Conservation (phyloP, 2,113 vertebrate genomes). For the Nothocercus julius region DNA sequence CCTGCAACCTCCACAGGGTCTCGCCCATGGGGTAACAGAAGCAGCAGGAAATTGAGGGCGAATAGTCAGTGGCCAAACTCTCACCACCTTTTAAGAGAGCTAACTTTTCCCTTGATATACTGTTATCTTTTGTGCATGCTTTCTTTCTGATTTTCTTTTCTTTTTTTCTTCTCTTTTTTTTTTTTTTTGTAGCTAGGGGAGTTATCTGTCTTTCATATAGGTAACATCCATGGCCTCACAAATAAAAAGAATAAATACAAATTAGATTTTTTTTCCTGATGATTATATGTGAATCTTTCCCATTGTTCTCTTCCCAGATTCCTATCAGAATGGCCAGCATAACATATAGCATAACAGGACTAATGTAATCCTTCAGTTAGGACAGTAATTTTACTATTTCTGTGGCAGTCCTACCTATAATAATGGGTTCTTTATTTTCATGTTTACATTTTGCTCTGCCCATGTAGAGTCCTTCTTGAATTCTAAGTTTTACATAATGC, state of each 20-base stretch:
- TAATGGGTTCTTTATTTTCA: accelerated
- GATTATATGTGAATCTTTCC: not conserved
- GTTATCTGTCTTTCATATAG: not conserved
- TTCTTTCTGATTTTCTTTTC: not conserved
- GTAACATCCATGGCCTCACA: not conserved
- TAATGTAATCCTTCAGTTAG: not conserved
- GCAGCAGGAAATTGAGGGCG: not conserved
- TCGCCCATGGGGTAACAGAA: no score
- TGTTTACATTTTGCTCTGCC: not conserved
- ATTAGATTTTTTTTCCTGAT: not conserved
- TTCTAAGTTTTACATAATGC: not conserved
- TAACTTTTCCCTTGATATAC: not conserved
- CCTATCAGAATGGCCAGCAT: not conserved
- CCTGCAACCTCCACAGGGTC: not conserved
- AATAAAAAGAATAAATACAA: no score
- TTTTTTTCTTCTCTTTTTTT: no score
- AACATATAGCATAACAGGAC: not conserved
- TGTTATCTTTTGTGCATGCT: not conserved
- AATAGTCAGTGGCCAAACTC: not conserved
- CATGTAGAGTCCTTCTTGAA: not conserved
- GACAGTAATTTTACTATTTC: not conserved
- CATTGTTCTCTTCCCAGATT: not conserved
- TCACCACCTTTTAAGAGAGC: not conserved
- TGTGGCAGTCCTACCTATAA: not conserved
- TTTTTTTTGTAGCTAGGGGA: not conserved